Conservation (phyloP, 2,113 vertebrate species). For the Aegotheles bennettii region DNA sequence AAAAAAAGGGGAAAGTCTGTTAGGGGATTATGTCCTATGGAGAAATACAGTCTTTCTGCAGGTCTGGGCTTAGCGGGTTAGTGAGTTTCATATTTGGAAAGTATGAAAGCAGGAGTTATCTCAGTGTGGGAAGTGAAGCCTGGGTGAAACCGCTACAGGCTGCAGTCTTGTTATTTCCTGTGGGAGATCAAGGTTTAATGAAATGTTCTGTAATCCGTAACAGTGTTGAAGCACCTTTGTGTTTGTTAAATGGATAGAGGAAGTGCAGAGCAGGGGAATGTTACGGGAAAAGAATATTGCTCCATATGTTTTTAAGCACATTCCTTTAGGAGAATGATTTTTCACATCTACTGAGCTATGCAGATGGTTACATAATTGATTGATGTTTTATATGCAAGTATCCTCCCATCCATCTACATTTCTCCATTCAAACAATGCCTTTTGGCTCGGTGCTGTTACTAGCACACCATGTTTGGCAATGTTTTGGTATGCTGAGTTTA, state of each 20-base stretch:
- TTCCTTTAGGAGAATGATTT: not conserved
- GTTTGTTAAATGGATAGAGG: not conserved
- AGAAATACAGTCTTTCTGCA: not conserved
- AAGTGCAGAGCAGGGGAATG: not conserved
- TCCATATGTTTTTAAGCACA: not conserved
- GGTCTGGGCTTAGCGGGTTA: not conserved
- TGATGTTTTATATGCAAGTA: not conserved
- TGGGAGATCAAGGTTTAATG: not conserved
- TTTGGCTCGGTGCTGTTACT: not conserved
- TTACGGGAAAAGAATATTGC: not conserved
- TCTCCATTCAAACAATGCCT: not conserved
- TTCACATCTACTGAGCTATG: not conserved
- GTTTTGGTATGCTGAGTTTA: slow-evolving; percentile 18
- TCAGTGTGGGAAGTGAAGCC: not conserved
- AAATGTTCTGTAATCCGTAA: not conserved
- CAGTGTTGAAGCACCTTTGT: not conserved
- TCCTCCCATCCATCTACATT: not conserved
- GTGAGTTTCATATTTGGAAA: not conserved
- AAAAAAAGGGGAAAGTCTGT: not conserved
- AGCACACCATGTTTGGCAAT: slow-evolving; percentile 6
- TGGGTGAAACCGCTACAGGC: not conserved
- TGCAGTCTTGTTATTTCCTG: not conserved
- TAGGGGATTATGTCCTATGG: not conserved
- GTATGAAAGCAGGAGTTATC: not conserved
- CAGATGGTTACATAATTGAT: not conserved